These are phyloP conservation scores for Mionectes macconnelli DNA, from an alignment of 2,113 vertebrate species.

Conservation along the genomic window DNA sequence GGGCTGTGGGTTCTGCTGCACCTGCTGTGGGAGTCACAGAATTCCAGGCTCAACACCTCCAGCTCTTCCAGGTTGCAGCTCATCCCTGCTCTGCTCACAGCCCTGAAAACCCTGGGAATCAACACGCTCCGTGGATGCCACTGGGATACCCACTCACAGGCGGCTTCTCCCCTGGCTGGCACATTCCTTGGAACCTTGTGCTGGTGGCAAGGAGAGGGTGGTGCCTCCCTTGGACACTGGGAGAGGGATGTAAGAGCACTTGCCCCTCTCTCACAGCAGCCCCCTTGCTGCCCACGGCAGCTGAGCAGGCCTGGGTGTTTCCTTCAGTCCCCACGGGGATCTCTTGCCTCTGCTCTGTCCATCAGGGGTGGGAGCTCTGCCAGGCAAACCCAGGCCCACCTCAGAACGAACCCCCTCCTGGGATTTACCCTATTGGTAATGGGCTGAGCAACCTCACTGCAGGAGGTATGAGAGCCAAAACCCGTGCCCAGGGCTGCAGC, in stretches of 20 bases:
- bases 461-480: neutral
- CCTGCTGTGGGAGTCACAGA: neutral
- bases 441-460: neutral
- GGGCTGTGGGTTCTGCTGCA: neutral
- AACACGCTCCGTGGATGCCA: neutral
- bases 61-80: neutral
- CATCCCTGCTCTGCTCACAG: neutral
- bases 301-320: neutral
- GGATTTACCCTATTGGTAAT: too few species aligned
- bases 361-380: accelerated
- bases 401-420: neutral
- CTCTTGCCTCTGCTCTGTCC: neutral
- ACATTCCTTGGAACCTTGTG: neutral
- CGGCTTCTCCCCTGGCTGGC: neutral
- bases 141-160: neutral
- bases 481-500: neutral
- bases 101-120: neutral
- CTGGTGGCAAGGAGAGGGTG: neutral
- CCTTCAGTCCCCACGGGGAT: neutral
- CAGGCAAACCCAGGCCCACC: neutral
- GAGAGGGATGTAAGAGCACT: neutral
- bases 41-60: neutral
- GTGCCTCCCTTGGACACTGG: neutral
- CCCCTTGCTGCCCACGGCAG: neutral
- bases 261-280: neutral